Evolutionary conservation across 2,113 vertebrate genomes (phyloP), one percentile per base, ranked within the genome.

Genomic region (Capricornis sumatraensis): DNA sequence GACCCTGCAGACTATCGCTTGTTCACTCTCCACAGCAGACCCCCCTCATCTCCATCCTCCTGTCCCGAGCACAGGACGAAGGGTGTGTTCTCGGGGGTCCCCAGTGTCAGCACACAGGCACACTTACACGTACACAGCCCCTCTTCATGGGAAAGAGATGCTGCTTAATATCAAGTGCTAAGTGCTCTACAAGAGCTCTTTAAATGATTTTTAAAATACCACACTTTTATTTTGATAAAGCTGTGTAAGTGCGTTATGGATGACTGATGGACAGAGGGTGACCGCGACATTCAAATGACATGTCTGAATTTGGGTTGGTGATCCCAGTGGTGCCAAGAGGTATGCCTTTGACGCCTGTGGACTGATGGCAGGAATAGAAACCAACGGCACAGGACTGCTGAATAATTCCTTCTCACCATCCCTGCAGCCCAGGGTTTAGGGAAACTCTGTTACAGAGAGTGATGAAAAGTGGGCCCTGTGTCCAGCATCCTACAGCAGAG

Each of bases 401-500:
- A 55, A 2, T 45, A 40, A 96, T 87, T n/a, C n/a, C 47, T 71
- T 92, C 62, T 87, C 45, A 21, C 13, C 25, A 58, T 67, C 14
- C 88, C 13, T 28, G 60, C 2, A 43, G 67, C 83, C 52, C 47
- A 60, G 8, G n/a, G 7, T 28, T 89, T 36, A 53, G 52, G 45
- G 36, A 92, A 47, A 7, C 60, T 78, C 33, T 78, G 5, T 30
- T 40, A 62, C 23, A 71, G 52, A 71, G 43, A 79, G 23, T 16
- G 9, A 27, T 25, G 12, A 62, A 7, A 78, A 67, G 30, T 14
- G 30, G 28, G 60, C 53, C 12, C 43, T 87, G 78, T 88, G 36
- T 17, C 3, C 0, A 1, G 81, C 33, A 1, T 27, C n/a, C 1
- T 50, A 7, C 21, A 33, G 67, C n/a, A 52, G 2, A 60, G 84